Conservation (phyloP, 2,888 invertebrate genomes). For the Caenorhabditis sulstoni region DNA sequence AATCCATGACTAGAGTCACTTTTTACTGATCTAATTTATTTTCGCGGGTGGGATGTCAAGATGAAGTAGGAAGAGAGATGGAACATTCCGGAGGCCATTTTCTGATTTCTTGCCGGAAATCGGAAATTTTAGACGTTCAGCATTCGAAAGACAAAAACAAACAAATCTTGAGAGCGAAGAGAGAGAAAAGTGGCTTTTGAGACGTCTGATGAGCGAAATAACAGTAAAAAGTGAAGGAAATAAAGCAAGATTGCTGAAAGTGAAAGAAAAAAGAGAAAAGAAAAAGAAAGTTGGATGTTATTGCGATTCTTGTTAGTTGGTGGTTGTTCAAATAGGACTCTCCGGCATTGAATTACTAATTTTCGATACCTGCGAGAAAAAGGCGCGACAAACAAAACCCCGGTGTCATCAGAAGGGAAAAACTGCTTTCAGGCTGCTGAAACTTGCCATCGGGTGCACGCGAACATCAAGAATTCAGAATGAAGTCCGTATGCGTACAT, state of each 20-base stretch:
- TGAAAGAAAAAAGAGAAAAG: not conserved
- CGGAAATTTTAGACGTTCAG: too few relatives aligned
- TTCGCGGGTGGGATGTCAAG: not conserved
- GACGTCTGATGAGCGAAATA: not conserved
- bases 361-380: constrained; percentile 9
- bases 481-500: not conserved
- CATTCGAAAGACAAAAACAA: too few relatives aligned
- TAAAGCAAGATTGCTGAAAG: constrained; percentile 7
- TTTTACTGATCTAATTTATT: constrained; percentile 10
- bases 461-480: not conserved
- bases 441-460: too few relatives aligned
- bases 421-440: too few relatives aligned
- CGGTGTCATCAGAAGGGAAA: too few relatives aligned
- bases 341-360: constrained; percentile 44
- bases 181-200: too few relatives aligned
- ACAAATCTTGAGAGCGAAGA: too few relatives aligned
- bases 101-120: too few relatives aligned
- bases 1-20: not conserved
- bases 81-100: too few relatives aligned
- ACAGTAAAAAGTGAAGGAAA: constrained; percentile 1
- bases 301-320: constrained; percentile 17
- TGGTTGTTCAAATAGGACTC: constrained; percentile 8
- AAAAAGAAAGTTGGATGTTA: constrained; percentile 11
- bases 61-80: not conserved
- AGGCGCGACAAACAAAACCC: not conserved